Evolutionary conservation across 2,888 invertebrate genomes (phyloP).

Genomic region (Dolichopus griseipennis): DNA sequence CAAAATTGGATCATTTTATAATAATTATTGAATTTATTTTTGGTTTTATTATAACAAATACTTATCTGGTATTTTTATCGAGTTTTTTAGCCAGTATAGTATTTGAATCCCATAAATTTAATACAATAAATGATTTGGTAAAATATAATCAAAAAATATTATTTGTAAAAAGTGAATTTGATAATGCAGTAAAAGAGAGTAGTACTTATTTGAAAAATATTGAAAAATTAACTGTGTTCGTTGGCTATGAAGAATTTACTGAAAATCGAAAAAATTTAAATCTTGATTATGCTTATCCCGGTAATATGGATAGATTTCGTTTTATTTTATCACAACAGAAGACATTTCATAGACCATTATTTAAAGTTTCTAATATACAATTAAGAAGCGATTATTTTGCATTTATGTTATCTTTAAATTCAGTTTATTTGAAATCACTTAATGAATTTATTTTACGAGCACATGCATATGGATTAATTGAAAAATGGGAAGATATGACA

Average conservation of each 20-base stretch:
- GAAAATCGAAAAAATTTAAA: not conserved
- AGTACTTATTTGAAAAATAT: not conserved
- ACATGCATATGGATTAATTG: not conserved
- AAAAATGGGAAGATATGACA: not conserved
- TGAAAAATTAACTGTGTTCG: not conserved
- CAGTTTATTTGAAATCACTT: not conserved
- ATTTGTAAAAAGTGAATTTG: not conserved
- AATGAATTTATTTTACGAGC: not conserved
- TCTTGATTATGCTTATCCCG: not conserved
- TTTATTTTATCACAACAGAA: not conserved
- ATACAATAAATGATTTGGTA: not conserved
- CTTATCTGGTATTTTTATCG: not conserved
- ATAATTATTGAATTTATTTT: not conserved
- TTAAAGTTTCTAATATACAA: not conserved
- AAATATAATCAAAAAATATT: not conserved
- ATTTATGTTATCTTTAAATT: not conserved
- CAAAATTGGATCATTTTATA: not conserved
- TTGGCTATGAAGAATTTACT: not conserved
- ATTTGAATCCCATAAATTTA: not conserved
- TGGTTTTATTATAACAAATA: not conserved
- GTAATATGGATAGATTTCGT: not conserved
- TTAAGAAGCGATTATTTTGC: not conserved
- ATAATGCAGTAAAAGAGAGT: not conserved
- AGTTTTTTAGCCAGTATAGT: not conserved
- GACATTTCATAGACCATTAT: not conserved